phyloP scores from a whole-genome alignment of 2,797 vertebrate species.

The Lithobates pipiens region DNA sequence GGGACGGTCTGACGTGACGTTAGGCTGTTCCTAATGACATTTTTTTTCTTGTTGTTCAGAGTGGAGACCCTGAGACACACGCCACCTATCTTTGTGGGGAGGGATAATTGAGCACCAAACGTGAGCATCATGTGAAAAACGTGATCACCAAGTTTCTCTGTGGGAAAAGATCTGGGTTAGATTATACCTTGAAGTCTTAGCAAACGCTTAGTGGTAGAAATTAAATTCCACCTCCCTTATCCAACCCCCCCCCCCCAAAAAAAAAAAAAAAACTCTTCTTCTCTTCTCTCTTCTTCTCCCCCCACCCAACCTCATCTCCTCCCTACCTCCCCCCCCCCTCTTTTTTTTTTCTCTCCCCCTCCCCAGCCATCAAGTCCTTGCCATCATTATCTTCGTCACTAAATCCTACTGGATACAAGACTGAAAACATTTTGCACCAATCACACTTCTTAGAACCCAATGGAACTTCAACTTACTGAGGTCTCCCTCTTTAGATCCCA shows the following conservation, averaged over 20 bases:
- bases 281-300: conserved; percentile 15
- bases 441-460: conserved; percentile 72
- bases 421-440: conserved; percentile 73
- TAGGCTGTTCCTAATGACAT: conserved; percentile 99
- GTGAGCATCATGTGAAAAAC: conserved; percentile 97
- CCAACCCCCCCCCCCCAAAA: conserved; percentile 55
- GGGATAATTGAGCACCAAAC: conserved; percentile 99
- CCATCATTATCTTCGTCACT: conserved; percentile 74
- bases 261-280: conserved; percentile 28
- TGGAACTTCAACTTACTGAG: conserved; percentile 70
- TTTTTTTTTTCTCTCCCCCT: conserved; percentile 54
- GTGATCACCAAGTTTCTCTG: conserved; percentile 88
- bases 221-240: conserved; percentile 80
- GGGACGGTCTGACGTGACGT: conserved; percentile 97
- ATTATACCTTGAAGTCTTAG: conserved; percentile 87
- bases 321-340: conserved; percentile 70
- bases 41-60: conserved; percentile 93
- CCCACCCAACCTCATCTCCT: conserved; percentile 66
- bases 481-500: conserved; percentile 57
- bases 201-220: conserved; percentile 82
- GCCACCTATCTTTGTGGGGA: conserved; percentile 99
- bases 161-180: conserved; percentile 86
- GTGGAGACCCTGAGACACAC: conserved; percentile 96
- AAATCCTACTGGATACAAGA: conserved; percentile 75
- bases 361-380: conserved; percentile 68